Evolutionary conservation across 2,797 vertebrate genomes (phyloP).

Genomic region (Siniperca obscura): DNA sequence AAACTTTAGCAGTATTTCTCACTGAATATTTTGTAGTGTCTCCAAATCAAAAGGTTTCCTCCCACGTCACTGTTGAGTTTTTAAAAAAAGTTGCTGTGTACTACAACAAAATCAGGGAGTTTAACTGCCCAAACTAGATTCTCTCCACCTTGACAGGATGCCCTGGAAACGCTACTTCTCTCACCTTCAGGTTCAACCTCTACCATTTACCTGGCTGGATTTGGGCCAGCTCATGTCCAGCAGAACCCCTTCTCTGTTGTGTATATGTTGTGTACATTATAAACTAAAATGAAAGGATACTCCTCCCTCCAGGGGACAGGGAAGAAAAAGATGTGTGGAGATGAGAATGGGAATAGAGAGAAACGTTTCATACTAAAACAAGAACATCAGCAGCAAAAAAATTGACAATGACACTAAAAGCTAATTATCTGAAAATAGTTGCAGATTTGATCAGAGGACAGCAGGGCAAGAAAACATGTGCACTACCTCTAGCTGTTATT

Average conservation of each 20-base stretch:
- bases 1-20: background rate
- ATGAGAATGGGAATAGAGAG: background rate
- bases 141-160: background rate
- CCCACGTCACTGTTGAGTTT: background rate
- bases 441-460: background rate
- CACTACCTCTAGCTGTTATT: background rate
- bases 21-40: background rate
- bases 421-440: background rate
- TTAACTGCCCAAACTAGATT: background rate
- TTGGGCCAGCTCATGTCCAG: conserved; percentile 22
- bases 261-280: background rate
- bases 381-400: background rate
- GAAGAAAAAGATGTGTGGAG: background rate
- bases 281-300: background rate
- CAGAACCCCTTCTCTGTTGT: background rate
- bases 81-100: background rate
- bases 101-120: background rate
- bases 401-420: background rate
- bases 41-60: background rate
- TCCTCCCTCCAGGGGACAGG: background rate
- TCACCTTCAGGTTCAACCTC: conserved; percentile 12
- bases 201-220: conserved; percentile 20
- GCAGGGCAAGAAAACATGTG: background rate
- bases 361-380: background rate
- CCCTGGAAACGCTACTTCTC: background rate